Evolutionary conservation across 2,113 vertebrate genomes (phyloP), one percentile per base, ranked within the genome.

Genomic region (Aix galericulata): DNA sequence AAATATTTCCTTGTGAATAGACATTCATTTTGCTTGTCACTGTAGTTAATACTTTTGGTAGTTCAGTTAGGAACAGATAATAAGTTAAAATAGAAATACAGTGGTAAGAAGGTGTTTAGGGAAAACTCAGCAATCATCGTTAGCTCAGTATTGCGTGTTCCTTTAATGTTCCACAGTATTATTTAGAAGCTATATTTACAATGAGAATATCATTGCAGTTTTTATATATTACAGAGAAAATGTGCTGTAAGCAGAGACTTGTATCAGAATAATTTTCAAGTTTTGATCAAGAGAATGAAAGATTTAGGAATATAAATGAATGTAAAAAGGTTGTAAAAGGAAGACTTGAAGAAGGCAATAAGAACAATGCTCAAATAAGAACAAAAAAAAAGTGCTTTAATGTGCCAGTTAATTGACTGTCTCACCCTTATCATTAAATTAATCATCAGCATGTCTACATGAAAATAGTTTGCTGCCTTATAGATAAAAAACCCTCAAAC

Each of bases 1-100:
- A 88, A 60, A 67, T 34, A 34, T 93, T 95, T 96, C 64, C 75
- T 77, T 91, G 58, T 89, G 84, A 73, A 29, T 75, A 36, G 75
- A 59, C 91, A 94, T 26, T 17, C 13, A 88, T 72, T 97, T 96
- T 50, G 75, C 46, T 91, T 92, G 23, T 76, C 62, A 93, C 13
- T 89, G 64, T 55, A 74, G 72, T 95, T 92, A 89, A 67, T 93
- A 59, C 32, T 82, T 88, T 94, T 93, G 38, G 46, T 95, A 94
- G 86, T 89, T 93, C 21, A 18, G 14, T 64, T 63, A 93, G 81
- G 46, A 93, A 75, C 77, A 74, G 52, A 69, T 83, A 88, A 74
- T 11, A 91, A 76, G 42, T 10, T 15, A 86, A 91, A 86, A 91
- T 82, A 21, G 10, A 82, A 38, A 25, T 86, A 66, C 44, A 67